A percentile compares a stretch with the other conserved stretches of the same genome.
Evolutionary conservation across 1,140 invertebrate genomes (phyloP).

Genomic region (Drosophila erecta): DNA sequence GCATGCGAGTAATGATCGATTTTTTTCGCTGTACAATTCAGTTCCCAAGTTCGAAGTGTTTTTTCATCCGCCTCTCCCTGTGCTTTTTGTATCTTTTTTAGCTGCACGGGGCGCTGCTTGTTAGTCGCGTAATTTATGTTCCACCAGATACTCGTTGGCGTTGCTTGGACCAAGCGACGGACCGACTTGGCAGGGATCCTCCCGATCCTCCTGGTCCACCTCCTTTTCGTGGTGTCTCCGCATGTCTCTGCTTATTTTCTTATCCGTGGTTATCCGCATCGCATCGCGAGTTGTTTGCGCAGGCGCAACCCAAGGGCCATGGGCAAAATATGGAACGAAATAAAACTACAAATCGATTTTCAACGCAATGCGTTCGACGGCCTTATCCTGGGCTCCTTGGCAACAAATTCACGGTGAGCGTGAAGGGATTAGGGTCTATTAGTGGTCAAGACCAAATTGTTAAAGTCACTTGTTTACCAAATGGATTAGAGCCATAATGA

Average conservation of each 20-base stretch:
- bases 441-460: slow-evolving; percentile 44
- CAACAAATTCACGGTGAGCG: slow-evolving; percentile 72
- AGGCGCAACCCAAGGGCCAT: slow-evolving; percentile 76
- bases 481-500: not conserved
- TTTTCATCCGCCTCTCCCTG: slow-evolving; percentile 25
- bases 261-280: slow-evolving; percentile 81
- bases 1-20: not conserved
- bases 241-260: slow-evolving; percentile 80
- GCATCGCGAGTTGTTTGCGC: slow-evolving; percentile 80
- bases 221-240: slow-evolving; percentile 52
- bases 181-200: slow-evolving; percentile 21
- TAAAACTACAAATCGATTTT: slow-evolving; percentile 82
- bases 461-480: not conserved
- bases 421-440: slow-evolving; percentile 82
- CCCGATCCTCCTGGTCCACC: slow-evolving; percentile 8
- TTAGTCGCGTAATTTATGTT: slow-evolving; percentile 85
- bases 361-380: slow-evolving; percentile 70
- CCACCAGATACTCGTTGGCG: slow-evolving; percentile 83
- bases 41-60: slow-evolving; percentile 64
- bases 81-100: slow-evolving; percentile 69
- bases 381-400: slow-evolving; percentile 29
- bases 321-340: slow-evolving; percentile 33
- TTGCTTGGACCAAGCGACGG: slow-evolving; percentile 44
- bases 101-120: slow-evolving; percentile 78
- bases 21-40: slow-evolving; percentile 29